Evolutionary conservation across 2,888 invertebrate species (phyloP).

Genomic region (Netelia virgata): DNA sequence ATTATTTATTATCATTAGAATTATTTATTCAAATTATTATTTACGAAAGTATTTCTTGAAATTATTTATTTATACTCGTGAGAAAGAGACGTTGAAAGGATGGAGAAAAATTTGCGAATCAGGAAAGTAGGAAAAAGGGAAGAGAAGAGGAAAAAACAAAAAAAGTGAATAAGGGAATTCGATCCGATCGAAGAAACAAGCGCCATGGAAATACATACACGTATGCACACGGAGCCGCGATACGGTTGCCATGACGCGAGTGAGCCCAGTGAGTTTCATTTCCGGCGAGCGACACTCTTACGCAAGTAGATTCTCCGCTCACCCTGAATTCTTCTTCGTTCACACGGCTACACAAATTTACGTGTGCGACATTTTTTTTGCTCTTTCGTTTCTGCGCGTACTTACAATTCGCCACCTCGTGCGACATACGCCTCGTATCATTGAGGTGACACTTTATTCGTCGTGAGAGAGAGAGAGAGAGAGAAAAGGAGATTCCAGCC

Average conservation of each 20-base stretch:
- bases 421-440: slow-evolving; percentile 38
- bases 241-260: slow-evolving; percentile 61
- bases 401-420: not conserved
- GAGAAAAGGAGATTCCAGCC: not conserved
- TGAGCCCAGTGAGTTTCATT: slow-evolving; percentile 52
- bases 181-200: slow-evolving; percentile 67
- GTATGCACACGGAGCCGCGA: not conserved
- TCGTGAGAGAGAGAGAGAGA: slow-evolving; percentile 13
- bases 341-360: not conserved
- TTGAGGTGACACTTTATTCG: slow-evolving; percentile 55
- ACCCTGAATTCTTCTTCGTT: slow-evolving; percentile 15
- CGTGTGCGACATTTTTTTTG: not conserved
- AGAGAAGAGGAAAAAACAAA: not conserved
- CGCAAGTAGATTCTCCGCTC: slow-evolving; percentile 46
- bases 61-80: not conserved
- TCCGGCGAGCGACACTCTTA: slow-evolving; percentile 61
- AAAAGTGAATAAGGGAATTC: slow-evolving; percentile 17
- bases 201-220: slow-evolving; percentile 25
- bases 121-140: slow-evolving; percentile 19
- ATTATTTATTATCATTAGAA: no score
- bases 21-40: no score
- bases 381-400: not conserved
- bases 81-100: not conserved
- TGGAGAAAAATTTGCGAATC: not conserved
- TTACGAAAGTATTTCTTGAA: no score